Base-by-base conservation (phyloP, 1,140 invertebrate genomes). In the Drosophila pseudoananassae region DNA sequence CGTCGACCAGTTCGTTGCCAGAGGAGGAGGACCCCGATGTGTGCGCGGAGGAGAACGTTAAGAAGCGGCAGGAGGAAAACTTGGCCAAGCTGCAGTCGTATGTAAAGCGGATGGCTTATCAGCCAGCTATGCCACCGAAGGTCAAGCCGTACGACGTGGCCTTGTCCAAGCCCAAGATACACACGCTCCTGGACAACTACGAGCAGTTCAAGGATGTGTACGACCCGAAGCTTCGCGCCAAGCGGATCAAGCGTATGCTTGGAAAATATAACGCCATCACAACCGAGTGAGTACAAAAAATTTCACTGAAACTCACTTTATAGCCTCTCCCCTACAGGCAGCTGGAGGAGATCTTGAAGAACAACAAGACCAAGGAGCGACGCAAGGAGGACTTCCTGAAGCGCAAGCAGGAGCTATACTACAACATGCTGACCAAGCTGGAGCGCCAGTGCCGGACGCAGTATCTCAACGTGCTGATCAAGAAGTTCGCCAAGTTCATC, bases 401-500 rank as follows among this genome's bases (percentile, higher is more conserved):
- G 69, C 79, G 82, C 33, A 91, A 91, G 64, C 90, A 91, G 43
- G 90, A 91, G 57, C 63, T 91, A 31, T 91, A 88, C 61, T 91
- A 91, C 51, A 77, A 61, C 6, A 88, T 91, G 79, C 57, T 91
- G 7, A 77, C 82, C 17, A 91, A 91, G 29, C 55, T 91, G 58
- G 90, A 91, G 45, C 76, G 82, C 1, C 90, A 91, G 43, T 91
- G 85, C 20, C 90, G 90, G 15, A 76, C 82, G 0, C 90, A 91
- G 38, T 91, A 91, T 49, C 55, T 91, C 1, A 90, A 91, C 59
- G 90, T 91, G 33, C 60, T 91, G 9, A 82, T 91, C 45, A 91
- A 90, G 51, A 91, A 91, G 31, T 91, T 91, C 63, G 76, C 79
- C 23, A 90, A 85, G 12, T 91, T 91, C 29, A 88, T 91, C 8